Evolutionary conservation across 1,140 invertebrate species (phyloP), one percentile per base, ranked within the genome.

Genomic region (Sinella curviseta): DNA sequence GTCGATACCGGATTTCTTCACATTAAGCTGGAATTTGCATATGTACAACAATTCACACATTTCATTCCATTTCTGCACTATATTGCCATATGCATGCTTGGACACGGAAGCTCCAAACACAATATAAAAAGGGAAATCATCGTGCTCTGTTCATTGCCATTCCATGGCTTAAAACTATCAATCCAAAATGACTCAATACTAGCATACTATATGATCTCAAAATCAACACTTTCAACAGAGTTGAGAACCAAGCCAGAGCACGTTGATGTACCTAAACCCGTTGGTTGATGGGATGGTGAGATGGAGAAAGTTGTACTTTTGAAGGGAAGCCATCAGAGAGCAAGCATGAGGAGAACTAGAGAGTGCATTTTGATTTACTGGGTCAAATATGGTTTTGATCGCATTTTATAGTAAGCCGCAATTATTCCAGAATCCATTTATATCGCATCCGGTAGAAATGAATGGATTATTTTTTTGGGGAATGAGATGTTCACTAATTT

Each of bases 351-450:
- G 20, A 95, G 93, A 0, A 95, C 93, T 48, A 94, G 91, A 16
- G 94, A 91, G 77, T 95, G 86, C 93, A 95, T 94, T 88, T 94
- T 94, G 82, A 95, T 94, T 17, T 94, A 93, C 93, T 94, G 88
- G 3, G 86, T 86, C 86, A 76, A 73, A 73, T 76, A 82, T 74
- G 4, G 17, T 48, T 48, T 48, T 48, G 4, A 48, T 48, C 17
- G 39, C 17, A 4, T 48, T 17, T 17, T 8, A 48, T 48, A 8
- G 17, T 48, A n/a, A 60, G 3, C 57, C 4, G 57, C 4, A 26
- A 4, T 26, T 12, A n/a, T 26, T 60, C 57, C 3, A 3, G 57
- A n/a, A 17, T 14, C 3, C 24, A n/a, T n/a, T n/a, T n/a, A 17
- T 26, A 14, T 12, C 24, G 57, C 24, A 12, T 26, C 8, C 57